Base-by-base conservation (phyloP, 2,113 vertebrate genomes). In the Callaeas wilsoni region DNA sequence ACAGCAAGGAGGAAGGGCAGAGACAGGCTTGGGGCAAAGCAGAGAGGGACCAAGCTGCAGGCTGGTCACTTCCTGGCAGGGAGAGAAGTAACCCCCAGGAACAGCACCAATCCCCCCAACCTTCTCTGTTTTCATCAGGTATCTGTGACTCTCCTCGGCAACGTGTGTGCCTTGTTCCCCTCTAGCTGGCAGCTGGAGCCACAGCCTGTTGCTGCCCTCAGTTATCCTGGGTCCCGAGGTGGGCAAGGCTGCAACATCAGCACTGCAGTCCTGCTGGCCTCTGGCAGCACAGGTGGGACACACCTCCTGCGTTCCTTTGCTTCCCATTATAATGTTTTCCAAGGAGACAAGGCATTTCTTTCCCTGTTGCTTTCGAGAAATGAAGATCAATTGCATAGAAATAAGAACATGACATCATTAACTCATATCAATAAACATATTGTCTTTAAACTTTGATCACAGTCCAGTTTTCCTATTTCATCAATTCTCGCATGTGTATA, bases 21-120 rank as follows among this genome's bases (percentile, higher is more conserved):
- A 84, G 39, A 21, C 2, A 55, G 41, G 4, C 23, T 32, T 67
- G 30, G 10, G 10, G 44, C 12, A 44, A 52, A 59, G 52, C 11
- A 62, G 10, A 60, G 57, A 14, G 1, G 25, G 4, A 37, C 25
- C 6, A 59, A 84, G 13, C 12, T 62, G 35, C 35, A 68, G 39
- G 33, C 14, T 63, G 12, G 37, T 35, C 16, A 9, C 8, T 57
- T 67, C 25, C 47, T 25, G 22, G 3, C 7, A 52, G 25, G 19
- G 44, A 87, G 29, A 78, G 29, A 68, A 83, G 20, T 29, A 69
- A 42, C 35, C 13, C 21, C 16, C 29, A 78, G 26, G n/a, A 64
- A 30, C 1, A 85, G 6, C 16, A 65, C 9, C 0, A 0, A 30
- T 15, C 3, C 5, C 35, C 30, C 3, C 60, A 11, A 3, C 16